Base-by-base conservation (phyloP, 2,113 vertebrate genomes). In the Ciconia stormi region DNA sequence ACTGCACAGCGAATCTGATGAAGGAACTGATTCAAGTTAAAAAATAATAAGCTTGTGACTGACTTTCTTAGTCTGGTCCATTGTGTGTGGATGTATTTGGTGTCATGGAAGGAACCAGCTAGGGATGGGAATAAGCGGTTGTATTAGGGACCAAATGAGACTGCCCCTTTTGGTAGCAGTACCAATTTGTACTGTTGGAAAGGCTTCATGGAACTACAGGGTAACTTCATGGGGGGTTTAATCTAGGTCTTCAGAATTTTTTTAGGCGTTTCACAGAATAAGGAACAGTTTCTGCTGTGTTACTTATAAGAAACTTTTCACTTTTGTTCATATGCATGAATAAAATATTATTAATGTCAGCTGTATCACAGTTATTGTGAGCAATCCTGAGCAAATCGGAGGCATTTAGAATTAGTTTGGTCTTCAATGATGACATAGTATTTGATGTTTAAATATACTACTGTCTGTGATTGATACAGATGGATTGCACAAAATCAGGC, bases 401-500 rank as follows among this genome's bases (percentile, higher is more conserved):
- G 44, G 8, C 89, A 29, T 40, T 72, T 65, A 69, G 89, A 82
- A 42, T 85, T 0, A 79, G 4, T 82, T 93, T 89, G 56, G 15
- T 91, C 47, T 92, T 89, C 76, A 91, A 10, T 19, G 13, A 38
- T 87, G 40, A 34, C 4, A 0, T 19, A 36, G 11, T 77, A 82
- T 79, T 81, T 97, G 32, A 59, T 94, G 79, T 97, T 96, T 83
- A 90, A 95, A 92, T 95, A 50, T 52, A 20, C 34, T 93, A 2
- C 74, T 98, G 2, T 97, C 95, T 96, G 25, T 93, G 92, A 70
- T 96, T 93, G 76, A 91, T 98, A 47, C 96, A 99, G 99, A 99
- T 96, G 99, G 98, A 93, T 97, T 99, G 96, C 99, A 99, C 91
- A 98, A 99, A 98, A 99, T 99, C 98, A 99, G 98, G 53, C 93